phyloP scores from a whole-genome alignment of 2,113 vertebrate genomes.

The Brachionichthys hirsutus region DNA sequence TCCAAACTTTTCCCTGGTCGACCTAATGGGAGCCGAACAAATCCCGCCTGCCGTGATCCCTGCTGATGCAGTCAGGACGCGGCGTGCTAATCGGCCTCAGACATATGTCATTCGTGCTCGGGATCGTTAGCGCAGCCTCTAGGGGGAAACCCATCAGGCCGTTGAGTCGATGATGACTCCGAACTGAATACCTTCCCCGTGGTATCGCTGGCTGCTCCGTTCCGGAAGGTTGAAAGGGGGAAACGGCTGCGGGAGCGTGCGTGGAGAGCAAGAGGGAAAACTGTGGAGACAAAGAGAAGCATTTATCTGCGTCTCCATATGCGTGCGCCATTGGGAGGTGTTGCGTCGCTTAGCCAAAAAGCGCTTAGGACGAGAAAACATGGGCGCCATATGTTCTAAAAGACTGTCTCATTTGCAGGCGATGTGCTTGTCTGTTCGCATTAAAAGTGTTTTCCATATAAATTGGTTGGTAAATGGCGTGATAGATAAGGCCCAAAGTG shows the following conservation, averaged over 20 bases:
- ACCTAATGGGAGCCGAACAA: constrained; percentile 50
- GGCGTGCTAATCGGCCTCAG: constrained; percentile 49
- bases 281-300: constrained; percentile 54
- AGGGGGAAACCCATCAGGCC: constrained; percentile 43
- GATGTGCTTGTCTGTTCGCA: constrained; percentile 25
- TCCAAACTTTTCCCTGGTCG: constrained; percentile 28
- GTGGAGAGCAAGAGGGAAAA: constrained; percentile 25
- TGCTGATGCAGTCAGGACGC: constrained; percentile 53
- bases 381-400: constrained; percentile 45
- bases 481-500: constrained; percentile 13
- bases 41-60: constrained; percentile 63
- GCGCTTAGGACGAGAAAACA: constrained; percentile 52
- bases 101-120: constrained; percentile 69
- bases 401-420: constrained; percentile 37
- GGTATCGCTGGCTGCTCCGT: constrained; percentile 55
- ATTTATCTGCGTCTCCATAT: constrained; percentile 65
- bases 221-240: constrained; percentile 38
- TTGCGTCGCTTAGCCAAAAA: constrained; percentile 47
- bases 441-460: constrained; percentile 68
- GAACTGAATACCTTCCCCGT: constrained; percentile 57
- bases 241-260: constrained; percentile 39
- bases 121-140: constrained; percentile 60
- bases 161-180: constrained; percentile 54
- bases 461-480: constrained; percentile 43
- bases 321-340: constrained; percentile 49